A percentile compares a stretch with the other conserved stretches of the same genome.
These are phyloP conservation scores for Porites cylindrica DNA, from an alignment of 92 coral and sea anemone species.

Conservation along the genomic window DNA sequence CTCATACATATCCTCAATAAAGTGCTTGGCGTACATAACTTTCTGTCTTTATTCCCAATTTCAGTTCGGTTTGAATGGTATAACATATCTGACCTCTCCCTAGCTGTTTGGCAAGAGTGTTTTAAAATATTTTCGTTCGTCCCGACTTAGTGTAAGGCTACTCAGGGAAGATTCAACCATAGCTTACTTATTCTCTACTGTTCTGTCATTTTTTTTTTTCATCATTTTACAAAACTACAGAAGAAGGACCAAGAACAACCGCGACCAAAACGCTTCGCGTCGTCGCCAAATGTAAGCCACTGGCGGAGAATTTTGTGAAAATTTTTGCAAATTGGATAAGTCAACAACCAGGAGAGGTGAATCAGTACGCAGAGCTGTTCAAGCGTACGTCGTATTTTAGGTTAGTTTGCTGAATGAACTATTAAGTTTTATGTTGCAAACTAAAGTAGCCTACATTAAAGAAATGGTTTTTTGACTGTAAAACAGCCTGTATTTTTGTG, in stretches of 20 bases:
- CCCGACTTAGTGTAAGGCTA: too few species aligned
- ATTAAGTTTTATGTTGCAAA: not conserved
- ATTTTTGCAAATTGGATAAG: constrained; percentile 45
- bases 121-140: too few species aligned
- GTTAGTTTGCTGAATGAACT: not conserved
- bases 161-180: too few species aligned
- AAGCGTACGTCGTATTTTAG: constrained; percentile 35
- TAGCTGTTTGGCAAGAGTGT: too few species aligned
- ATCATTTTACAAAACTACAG: not conserved
- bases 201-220: not conserved
- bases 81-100: too few species aligned
- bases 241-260: not conserved
- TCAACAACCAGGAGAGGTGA: constrained; percentile 23
- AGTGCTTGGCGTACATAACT: too few species aligned
- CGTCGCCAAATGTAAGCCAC: constrained; percentile 33
- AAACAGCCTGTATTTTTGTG: too few species aligned
- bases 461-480: too few species aligned
- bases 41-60: too few species aligned
- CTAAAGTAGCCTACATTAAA: too few species aligned
- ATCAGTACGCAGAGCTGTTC: constrained; percentile 34
- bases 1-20: too few species aligned
- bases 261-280: constrained; percentile 27
- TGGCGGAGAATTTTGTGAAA: constrained; percentile 26
- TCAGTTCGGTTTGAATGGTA: too few species aligned
- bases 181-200: not conserved